phyloP scores from a whole-genome alignment of 2,888 invertebrate species.

The Phortica magna region DNA sequence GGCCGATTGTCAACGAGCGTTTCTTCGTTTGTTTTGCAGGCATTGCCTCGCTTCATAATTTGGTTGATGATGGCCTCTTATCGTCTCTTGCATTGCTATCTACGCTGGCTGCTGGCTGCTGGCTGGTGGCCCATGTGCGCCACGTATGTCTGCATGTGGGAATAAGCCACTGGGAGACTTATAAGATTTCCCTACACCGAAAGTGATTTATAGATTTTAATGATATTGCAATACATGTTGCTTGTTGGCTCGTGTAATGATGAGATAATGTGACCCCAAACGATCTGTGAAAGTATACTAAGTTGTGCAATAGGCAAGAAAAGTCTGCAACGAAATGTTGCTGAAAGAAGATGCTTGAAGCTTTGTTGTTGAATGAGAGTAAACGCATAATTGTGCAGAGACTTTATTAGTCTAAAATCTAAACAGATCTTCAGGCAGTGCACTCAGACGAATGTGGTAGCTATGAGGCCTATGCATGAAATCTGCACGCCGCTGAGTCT shows the following conservation, averaged over 20 bases:
- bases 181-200: conserved; percentile 19
- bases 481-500: background rate
- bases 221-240: conserved; percentile 40
- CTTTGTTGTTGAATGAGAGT: too few species aligned
- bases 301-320: conserved; percentile 35
- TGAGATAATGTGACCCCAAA: background rate
- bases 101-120: background rate
- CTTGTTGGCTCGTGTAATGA: background rate
- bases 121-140: too few species aligned
- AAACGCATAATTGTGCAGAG: too few species aligned
- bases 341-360: too few species aligned
- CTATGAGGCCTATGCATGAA: too few species aligned
- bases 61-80: conserved; percentile 26
- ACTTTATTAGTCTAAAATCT: too few species aligned
- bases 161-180: background rate
- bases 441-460: background rate
- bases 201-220: conserved; percentile 28
- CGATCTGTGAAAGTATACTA: background rate
- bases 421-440: too few species aligned
- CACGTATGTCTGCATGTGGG: conserved; percentile 22
- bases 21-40: conserved; percentile 10
- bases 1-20: conserved; percentile 26
- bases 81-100: conserved; percentile 5
- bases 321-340: background rate
- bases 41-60: conserved; percentile 23